phyloP scores from a whole-genome alignment of 2,888 invertebrate species.

The Torymus texanus region DNA sequence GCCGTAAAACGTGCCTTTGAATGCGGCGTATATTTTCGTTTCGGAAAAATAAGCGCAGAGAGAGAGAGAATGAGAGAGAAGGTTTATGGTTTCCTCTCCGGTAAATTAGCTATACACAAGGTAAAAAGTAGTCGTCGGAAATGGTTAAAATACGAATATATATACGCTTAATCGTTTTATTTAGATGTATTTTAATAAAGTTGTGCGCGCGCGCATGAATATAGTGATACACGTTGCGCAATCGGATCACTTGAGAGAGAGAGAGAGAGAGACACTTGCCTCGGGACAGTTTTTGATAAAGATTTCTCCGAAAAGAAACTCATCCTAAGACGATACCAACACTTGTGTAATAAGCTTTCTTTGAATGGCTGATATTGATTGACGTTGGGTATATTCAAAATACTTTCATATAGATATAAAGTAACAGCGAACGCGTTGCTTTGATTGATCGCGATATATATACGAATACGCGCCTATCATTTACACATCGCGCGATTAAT shows the following conservation, averaged over 20 bases:
- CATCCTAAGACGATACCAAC: constrained; percentile 31
- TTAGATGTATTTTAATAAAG: too few relatives aligned
- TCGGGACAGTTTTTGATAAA: constrained; percentile 18
- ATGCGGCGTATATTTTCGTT: too few relatives aligned
- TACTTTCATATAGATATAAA: background rate
- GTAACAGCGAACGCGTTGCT: background rate
- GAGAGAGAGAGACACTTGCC: constrained; percentile 1
- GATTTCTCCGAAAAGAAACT: constrained; percentile 26
- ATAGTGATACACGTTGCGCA: background rate
- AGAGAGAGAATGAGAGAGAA: too few relatives aligned
- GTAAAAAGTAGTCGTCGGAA: background rate
- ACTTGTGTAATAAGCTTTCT: constrained; percentile 33
- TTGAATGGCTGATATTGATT: constrained; percentile 8
- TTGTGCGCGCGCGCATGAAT: too few relatives aligned
- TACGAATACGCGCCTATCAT: too few relatives aligned
- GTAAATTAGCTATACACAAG: too few relatives aligned
- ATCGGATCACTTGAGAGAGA: constrained; percentile 10
- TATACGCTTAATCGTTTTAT: too few relatives aligned
- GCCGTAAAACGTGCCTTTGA: too few relatives aligned
- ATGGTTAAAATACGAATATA: constrained; percentile 6
- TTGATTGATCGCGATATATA: too few relatives aligned
- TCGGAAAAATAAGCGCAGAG: too few relatives aligned
- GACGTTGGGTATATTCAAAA: background rate
- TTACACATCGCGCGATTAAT: too few relatives aligned
- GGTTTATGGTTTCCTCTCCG: too few relatives aligned